Evolutionary conservation across 2,113 vertebrate species (phyloP).

Genomic region (Etheostoma spectabile): DNA sequence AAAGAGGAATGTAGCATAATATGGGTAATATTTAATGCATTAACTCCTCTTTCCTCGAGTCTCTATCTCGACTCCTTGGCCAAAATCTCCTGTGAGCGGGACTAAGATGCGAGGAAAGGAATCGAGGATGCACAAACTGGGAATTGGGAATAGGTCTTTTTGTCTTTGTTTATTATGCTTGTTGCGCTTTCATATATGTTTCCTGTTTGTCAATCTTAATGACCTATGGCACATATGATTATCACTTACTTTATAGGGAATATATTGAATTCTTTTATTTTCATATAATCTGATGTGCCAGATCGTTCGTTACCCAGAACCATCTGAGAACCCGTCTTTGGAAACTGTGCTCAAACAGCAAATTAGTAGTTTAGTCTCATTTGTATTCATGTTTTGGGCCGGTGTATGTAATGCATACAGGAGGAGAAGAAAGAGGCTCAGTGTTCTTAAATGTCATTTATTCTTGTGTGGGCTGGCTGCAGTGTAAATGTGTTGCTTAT

Average conservation of each 20-base stretch:
- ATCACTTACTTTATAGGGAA: background rate
- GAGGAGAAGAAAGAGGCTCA: constrained; percentile 12
- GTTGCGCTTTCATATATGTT: background rate
- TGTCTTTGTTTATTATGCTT: background rate
- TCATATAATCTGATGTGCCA: too few species aligned
- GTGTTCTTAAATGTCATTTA: constrained; percentile 51
- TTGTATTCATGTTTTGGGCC: constrained; percentile 5
- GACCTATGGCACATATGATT: background rate
- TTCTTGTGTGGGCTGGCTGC: constrained; percentile 56
- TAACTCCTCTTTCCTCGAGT: too few species aligned
- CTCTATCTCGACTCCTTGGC: too few species aligned
- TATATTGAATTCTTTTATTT: background rate
- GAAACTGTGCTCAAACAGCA: background rate
- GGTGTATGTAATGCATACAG: background rate
- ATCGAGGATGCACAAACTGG: too few species aligned
- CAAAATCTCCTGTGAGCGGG: too few species aligned
- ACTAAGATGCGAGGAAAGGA: too few species aligned
- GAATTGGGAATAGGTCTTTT: too few species aligned
- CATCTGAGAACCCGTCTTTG: too few species aligned
- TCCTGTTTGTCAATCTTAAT: background rate
- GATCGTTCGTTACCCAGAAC: too few species aligned
- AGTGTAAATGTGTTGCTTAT: constrained; percentile 53
- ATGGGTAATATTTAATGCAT: too few species aligned
- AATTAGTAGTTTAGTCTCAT: background rate
- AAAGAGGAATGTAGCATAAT: too few species aligned